These are phyloP conservation scores for Sipha flava DNA, from an alignment of 1,140 invertebrate genomes.

Conservation along the genomic window DNA sequence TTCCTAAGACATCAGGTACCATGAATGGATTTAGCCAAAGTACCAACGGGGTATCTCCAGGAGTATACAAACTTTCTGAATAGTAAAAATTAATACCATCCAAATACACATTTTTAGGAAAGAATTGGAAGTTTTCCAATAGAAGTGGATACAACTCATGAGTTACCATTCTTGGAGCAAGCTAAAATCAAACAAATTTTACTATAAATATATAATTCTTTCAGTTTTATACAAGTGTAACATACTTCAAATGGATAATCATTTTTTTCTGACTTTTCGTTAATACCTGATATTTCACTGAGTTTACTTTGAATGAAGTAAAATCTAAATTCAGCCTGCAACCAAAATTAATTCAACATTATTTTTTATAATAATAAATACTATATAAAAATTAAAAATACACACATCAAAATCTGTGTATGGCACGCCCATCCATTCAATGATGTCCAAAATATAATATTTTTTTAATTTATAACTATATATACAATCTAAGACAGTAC, in stretches of 20 bases:
- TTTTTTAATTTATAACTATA: slow-evolving; percentile 54
- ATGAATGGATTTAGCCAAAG: slow-evolving; percentile 44
- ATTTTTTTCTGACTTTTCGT: slow-evolving; percentile 44
- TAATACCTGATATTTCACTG: slow-evolving; percentile 49
- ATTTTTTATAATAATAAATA: background rate
- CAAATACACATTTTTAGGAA: background rate
- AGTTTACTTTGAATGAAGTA: slow-evolving; percentile 66
- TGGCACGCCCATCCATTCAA: slow-evolving; percentile 70
- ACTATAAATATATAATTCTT: background rate
- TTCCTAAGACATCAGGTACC: slow-evolving; percentile 33
- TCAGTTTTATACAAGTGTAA: background rate
- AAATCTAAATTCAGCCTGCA: slow-evolving; percentile 64
- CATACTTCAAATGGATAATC: slow-evolving; percentile 46
- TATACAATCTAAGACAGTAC: slow-evolving; percentile 72
- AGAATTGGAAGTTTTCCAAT: slow-evolving; percentile 8
- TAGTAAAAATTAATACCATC: slow-evolving; percentile 81
- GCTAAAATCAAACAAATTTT: background rate
- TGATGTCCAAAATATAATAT: slow-evolving; percentile 70
- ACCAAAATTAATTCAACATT: slow-evolving; percentile 39
- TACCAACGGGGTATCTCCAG: slow-evolving; percentile 72
- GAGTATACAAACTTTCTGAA: slow-evolving; percentile 63
- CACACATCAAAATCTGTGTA: slow-evolving; percentile 70
- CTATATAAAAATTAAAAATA: background rate
- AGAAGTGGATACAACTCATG: background rate
- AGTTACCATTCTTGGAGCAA: background rate